These are phyloP conservation scores for Metellina segmentata DNA, from an alignment of 2,888 invertebrate species.

Conservation along the genomic window DNA sequence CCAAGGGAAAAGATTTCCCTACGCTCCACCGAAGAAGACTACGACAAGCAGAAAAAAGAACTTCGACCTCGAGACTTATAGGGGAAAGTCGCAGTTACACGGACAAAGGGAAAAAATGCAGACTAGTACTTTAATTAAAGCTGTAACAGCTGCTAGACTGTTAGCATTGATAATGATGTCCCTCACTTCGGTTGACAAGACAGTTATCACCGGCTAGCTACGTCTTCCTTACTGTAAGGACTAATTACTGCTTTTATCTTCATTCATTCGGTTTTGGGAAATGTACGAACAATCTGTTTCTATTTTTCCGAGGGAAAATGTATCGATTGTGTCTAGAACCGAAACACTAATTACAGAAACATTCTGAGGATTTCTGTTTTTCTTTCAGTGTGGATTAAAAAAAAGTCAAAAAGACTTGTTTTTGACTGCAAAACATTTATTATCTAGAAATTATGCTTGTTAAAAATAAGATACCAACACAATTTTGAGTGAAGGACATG, in stretches of 20 bases:
- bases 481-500: too few species aligned
- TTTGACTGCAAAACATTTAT: too few species aligned
- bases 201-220: slow-evolving; percentile 44
- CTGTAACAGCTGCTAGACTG: slow-evolving; percentile 67
- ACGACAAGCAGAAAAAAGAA: slow-evolving; percentile 31
- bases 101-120: slow-evolving; percentile 27
- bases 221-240: slow-evolving; percentile 19
- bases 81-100: slow-evolving; percentile 36
- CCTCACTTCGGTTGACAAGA: slow-evolving; percentile 31
- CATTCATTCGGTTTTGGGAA: slow-evolving; percentile 14
- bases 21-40: slow-evolving; percentile 6
- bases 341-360: slow-evolving; percentile 22
- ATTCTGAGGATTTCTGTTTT: not conserved
- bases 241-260: slow-evolving; percentile 61
- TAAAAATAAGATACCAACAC: too few species aligned
- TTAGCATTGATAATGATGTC: slow-evolving; percentile 65
- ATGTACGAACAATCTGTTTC: slow-evolving; percentile 33
- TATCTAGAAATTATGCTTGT: too few species aligned
- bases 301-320: slow-evolving; percentile 27
- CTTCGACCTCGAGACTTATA: slow-evolving; percentile 14
- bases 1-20: slow-evolving; percentile 26
- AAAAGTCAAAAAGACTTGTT: too few species aligned
- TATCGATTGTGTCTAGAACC: not conserved
- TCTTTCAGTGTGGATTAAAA: not conserved
- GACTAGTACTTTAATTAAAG: slow-evolving; percentile 64